These are phyloP conservation scores for Lycodopsis pacificus DNA, from an alignment of 2,797 vertebrate species.

Conservation along the genomic window DNA sequence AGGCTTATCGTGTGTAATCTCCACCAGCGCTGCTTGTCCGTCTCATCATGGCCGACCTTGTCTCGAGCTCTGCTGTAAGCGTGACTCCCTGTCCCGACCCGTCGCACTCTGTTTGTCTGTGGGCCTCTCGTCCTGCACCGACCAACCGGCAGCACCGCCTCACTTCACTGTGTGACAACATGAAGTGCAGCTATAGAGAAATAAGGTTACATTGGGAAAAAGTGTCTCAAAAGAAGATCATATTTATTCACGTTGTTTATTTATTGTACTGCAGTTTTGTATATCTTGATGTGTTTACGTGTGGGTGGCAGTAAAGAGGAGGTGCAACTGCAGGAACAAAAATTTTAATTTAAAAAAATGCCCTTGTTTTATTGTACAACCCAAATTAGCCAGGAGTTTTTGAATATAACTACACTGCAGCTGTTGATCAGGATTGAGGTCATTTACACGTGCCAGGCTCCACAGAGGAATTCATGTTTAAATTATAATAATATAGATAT, in stretches of 20 bases:
- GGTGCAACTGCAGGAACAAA: slow-evolving; percentile 1
- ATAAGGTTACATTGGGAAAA: neutral
- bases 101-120: slow-evolving; percentile 66
- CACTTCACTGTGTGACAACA: slow-evolving; percentile 21
- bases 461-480: neutral
- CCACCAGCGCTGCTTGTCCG: slow-evolving; percentile 61
- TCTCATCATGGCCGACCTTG: slow-evolving; percentile 76
- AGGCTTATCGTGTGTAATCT: slow-evolving; percentile 67
- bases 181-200: slow-evolving; percentile 23
- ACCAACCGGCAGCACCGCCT: slow-evolving; percentile 8
- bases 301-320: neutral
- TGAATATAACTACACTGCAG: no score
- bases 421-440: neutral
- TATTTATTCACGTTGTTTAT: neutral
- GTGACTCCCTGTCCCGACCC: slow-evolving; percentile 58
- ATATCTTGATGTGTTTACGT: slow-evolving; percentile 4
- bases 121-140: slow-evolving; percentile 26
- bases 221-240: slow-evolving; percentile 4
- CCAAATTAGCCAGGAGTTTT: neutral
- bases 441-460: neutral
- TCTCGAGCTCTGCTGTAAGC: slow-evolving; percentile 57
- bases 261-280: neutral
- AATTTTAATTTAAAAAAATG: neutral
- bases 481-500: neutral
- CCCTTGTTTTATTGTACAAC: neutral